Base-by-base conservation (phyloP, 2,888 invertebrate genomes). In the Platycheirus albimanus region DNA sequence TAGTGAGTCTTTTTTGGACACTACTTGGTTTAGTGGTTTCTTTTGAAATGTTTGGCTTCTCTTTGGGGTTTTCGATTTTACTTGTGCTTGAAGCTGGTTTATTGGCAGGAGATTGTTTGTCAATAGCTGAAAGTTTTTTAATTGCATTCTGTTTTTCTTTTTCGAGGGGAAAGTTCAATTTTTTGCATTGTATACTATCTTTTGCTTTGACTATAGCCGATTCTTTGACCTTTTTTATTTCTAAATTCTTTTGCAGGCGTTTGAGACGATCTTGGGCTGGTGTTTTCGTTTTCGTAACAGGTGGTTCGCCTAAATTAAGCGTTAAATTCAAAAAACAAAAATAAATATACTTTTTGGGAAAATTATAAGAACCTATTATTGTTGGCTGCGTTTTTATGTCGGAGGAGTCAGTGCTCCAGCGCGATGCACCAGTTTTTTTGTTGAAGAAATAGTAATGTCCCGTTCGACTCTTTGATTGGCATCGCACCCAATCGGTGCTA, bases 181-280 rank as follows among this genome's bases (percentile, higher is more conserved):
- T 51, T 5, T 54, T 63, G 8, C 7, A 11, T 17, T 20, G 61
- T 45, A 13, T 43, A n/a, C 19, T 45, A 19, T 7, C 17, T 19
- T 52, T 64, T 4, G 28, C 33, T 0, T 54, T 56, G 1, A 7
- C 2, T 0, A 17, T 1, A 1, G 38, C 36, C 10, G 80, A 66
- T 2, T 75, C 77, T 28, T 77, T 75, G 3, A 33, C 19, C 3
- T 38, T 63, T 28, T 7, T 15, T 4, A 84, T 77, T 30, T 85
- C 86, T 2, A 89, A 66, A 8, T 85, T 85, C 2, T 69, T 75
- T 70, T 88, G 89, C 13, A 89, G 69, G 2, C 87, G 85, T 38
- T 89, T 88, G 0, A 90, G 86, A 0, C 89, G 88, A 69, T 88
- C 88, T 66, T 90, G 89, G 0, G 89, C 86, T 1, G 86, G 84